Conservation (phyloP, 2,113 vertebrate species). For the Taurulus bubalis region DNA sequence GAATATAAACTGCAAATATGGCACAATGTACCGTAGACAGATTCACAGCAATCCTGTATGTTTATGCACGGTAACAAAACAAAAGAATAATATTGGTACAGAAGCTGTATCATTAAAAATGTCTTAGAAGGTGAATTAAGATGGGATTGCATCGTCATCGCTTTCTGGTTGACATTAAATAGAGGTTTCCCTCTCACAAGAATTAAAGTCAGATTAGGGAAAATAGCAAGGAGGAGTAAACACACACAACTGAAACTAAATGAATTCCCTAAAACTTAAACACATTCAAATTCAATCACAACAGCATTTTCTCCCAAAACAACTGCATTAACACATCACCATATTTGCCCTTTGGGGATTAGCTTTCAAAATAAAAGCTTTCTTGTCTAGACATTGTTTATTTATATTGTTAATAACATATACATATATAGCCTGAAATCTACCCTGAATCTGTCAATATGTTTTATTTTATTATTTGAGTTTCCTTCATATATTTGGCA, state of each 20-base stretch:
- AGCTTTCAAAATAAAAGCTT: neutral
- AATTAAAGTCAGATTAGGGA: constrained; percentile 39
- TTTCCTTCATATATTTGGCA: neutral
- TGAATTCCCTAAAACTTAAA: neutral
- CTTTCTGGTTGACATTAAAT: constrained; percentile 56
- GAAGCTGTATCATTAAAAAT: constrained; percentile 49
- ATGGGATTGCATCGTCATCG: constrained; percentile 45
- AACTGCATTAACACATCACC: neutral
- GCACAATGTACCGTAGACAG: neutral
- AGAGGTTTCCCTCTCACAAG: constrained; percentile 43
- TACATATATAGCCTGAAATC: neutral
- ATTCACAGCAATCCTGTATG: constrained; percentile 4
- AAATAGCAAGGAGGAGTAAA: constrained; percentile 19
- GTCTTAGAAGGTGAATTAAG: constrained; percentile 23
- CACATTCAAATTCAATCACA: neutral
- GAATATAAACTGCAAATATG: constrained; percentile 13
- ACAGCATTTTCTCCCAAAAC: neutral
- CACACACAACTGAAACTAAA: constrained; percentile 1
- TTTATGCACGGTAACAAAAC: constrained; percentile 1
- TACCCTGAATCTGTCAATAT: neutral
- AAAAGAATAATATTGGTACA: neutral
- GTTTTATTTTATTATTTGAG: neutral
- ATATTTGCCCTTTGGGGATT: too few species aligned
- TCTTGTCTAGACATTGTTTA: neutral
- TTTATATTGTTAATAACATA: neutral